Evolutionary conservation across 2,888 invertebrate genomes (phyloP).

Genomic region (Cephus rjabovi): DNA sequence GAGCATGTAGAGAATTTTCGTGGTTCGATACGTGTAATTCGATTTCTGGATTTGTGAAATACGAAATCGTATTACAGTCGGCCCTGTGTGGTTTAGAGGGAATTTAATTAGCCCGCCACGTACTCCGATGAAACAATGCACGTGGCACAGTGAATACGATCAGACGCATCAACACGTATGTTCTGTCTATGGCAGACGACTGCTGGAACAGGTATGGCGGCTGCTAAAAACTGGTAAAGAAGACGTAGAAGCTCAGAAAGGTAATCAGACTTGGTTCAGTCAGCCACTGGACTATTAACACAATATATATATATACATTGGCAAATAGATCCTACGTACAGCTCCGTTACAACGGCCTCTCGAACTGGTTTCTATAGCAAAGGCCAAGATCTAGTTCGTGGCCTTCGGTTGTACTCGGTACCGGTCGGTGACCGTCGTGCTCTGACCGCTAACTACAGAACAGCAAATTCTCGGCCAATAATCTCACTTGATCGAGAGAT

Average conservation of each 20-base stretch:
- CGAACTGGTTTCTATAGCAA: slow-evolving; percentile 47
- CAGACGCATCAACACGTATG: neutral
- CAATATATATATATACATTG: neutral
- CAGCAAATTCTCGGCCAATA: neutral
- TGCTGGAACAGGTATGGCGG: neutral
- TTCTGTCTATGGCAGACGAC: neutral
- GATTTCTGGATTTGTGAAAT: neutral
- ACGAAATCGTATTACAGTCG: neutral
- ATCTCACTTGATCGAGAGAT: neutral
- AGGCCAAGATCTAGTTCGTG: slow-evolving; percentile 58
- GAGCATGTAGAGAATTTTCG: neutral
- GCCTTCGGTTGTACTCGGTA: slow-evolving; percentile 36
- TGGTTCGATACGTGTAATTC: neutral
- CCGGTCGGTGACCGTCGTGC: neutral
- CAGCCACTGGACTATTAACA: neutral
- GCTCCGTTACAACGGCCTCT: slow-evolving; percentile 35
- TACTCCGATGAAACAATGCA: neutral
- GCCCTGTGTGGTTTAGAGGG: neutral
- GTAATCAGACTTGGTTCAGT: neutral
- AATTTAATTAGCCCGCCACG: neutral
- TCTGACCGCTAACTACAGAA: neutral
- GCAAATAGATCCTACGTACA: too few relatives aligned
- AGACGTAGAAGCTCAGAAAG: neutral
- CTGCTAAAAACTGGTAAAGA: neutral
- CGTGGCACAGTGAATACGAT: neutral